Percentiles rank a stretch among this genome's conserved stretches.
These are phyloP conservation scores for Portunus trituberculatus DNA, from an alignment of 1,140 invertebrate genomes.

Conservation along the genomic window DNA sequence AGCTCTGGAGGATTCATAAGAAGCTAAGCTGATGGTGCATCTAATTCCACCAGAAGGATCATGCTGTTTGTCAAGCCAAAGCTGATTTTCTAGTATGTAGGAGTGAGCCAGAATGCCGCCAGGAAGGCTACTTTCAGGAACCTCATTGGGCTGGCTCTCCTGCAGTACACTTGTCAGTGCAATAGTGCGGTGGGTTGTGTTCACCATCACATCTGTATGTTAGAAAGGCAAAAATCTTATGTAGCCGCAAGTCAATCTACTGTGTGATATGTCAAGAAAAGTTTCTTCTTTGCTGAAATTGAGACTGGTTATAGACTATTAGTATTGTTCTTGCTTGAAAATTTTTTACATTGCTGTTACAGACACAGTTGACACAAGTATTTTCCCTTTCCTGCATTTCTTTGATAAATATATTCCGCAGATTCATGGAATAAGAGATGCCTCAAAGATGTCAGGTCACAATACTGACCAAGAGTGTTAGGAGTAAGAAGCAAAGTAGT, in stretches of 20 bases:
- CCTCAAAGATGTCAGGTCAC: neutral
- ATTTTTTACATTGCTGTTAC: too few relatives aligned
- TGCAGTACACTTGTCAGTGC: slow-evolving; percentile 23
- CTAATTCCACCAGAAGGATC: slow-evolving; percentile 30
- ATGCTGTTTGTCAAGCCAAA: slow-evolving; percentile 41
- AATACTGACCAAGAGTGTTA: slow-evolving; percentile 32
- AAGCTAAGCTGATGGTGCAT: slow-evolving; percentile 36
- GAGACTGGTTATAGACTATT: too few relatives aligned
- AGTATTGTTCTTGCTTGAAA: too few relatives aligned
- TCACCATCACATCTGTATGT: neutral
- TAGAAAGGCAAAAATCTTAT: neutral
- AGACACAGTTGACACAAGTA: too few relatives aligned
- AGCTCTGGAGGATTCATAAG: slow-evolving; percentile 53
- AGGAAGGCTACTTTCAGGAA: slow-evolving; percentile 7
- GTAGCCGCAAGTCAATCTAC: neutral
- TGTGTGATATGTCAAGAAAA: too few relatives aligned
- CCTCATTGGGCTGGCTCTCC: neutral
- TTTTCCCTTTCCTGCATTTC: neutral
- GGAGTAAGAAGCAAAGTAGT: neutral
- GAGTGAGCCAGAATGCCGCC: slow-evolving; percentile 14
- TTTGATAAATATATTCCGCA: neutral
- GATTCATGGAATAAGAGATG: neutral
- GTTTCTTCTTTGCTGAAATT: too few relatives aligned
- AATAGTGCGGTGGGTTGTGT: slow-evolving; percentile 53
- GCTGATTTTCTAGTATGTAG: neutral